A percentile compares a stretch with the other conserved stretches of the same genome.
Conservation (phyloP, 2,888 invertebrate genomes). For the Chrysotoxum bicinctum region DNA sequence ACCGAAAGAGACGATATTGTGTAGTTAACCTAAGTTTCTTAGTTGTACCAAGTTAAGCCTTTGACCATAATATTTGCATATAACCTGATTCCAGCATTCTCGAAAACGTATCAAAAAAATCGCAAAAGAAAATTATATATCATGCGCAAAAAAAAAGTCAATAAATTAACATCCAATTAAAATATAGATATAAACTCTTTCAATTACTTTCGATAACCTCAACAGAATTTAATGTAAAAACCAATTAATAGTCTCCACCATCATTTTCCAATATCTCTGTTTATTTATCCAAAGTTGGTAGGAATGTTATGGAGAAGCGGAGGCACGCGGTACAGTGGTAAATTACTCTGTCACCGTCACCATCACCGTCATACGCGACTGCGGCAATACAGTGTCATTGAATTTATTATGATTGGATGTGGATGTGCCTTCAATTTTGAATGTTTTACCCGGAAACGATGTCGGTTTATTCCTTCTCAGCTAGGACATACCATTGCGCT, state of each 20-base stretch:
- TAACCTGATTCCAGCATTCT: neutral
- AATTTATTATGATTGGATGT: slow-evolving; percentile 56
- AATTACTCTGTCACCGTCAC: slow-evolving; percentile 2
- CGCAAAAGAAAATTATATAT: slow-evolving; percentile 2
- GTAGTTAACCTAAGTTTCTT: no score
- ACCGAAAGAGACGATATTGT: no score
- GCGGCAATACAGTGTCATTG: slow-evolving; percentile 29
- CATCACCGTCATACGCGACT: neutral
- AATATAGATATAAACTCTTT: slow-evolving; percentile 49
- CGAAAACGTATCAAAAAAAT: neutral
- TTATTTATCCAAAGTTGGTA: slow-evolving; percentile 1
- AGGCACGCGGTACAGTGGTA: neutral
- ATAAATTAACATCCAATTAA: slow-evolving; percentile 61
- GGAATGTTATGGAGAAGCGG: neutral
- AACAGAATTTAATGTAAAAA: slow-evolving; percentile 51
- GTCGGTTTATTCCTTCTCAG: slow-evolving; percentile 7
- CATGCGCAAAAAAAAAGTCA: neutral
- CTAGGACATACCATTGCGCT: neutral
- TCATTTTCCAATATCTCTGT: neutral
- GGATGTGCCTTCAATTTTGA: slow-evolving; percentile 27
- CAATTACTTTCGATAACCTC: slow-evolving; percentile 63
- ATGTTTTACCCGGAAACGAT: slow-evolving; percentile 18
- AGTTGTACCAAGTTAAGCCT: neutral
- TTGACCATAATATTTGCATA: neutral
- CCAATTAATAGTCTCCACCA: slow-evolving; percentile 46